Evolutionary conservation across 2,797 vertebrate genomes (phyloP), one percentile per base, ranked within the genome.

Genomic region (Melopsittacus undulatus): DNA sequence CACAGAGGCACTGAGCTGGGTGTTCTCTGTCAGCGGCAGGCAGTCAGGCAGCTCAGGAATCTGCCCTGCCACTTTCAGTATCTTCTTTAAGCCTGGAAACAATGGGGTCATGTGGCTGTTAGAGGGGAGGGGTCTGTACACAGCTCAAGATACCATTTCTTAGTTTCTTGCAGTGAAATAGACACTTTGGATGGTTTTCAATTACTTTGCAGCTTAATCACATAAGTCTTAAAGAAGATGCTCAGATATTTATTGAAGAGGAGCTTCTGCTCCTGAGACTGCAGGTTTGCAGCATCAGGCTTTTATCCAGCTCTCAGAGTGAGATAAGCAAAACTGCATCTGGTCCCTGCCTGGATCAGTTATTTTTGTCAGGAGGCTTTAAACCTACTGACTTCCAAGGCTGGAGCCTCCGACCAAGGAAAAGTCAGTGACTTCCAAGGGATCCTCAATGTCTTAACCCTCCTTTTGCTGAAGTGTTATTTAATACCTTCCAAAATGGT

Each of bases 11-110:
- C 99, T 99, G 96, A 99, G 98, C 97, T 99, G 99, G 18, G 99
- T 99, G 98, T 99, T 99, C 17, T 99, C 99, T 0, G 99, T 99
- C 97, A 99, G 18, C 0, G 98, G 98, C 81, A 99, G 97, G 97
- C 99, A 99, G 87, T 98, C 97, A 4, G 99, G 98, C 82, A 99
- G 96, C 48, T 99, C 99, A 11, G 99, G 98, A 87, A 99, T 98
- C 97, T 99, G 99, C n/a, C 99, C 99, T 63, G 98, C 99, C 40
- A 99, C 98, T 95, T 99, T 99, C 81, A 99, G 97, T 89, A 99
- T 99, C 97, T 99, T 99, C 96, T 98, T 99, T 84, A 99, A 97
- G 70, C 99, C 99, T 99, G 94, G 27, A 62, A 86, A 74, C 3
- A 61, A 68, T 13, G 36, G 51, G 64, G 19, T 5, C 49, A 56